Conservation (phyloP, 92 coral and sea anemone genomes). For the Paragorgia papillata region DNA sequence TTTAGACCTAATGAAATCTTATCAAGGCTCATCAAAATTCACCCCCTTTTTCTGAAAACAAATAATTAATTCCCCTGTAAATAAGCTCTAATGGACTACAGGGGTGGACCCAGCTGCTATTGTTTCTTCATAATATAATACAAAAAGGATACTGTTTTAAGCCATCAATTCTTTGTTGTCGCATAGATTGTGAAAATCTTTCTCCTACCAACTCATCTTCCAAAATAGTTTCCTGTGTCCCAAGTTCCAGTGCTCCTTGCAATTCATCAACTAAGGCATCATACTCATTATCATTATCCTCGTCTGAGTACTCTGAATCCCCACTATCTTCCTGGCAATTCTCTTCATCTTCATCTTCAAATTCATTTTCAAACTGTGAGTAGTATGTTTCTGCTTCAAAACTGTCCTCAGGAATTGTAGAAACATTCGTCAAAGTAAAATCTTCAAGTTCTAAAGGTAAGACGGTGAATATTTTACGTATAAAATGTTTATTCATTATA, state of each 20-base stretch:
- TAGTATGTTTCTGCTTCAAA: constrained; percentile 89
- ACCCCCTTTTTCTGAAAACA: too few species aligned
- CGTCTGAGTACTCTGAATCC: constrained; percentile 36
- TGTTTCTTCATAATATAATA: background rate
- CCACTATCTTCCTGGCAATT: constrained; percentile 38
- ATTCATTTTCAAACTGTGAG: constrained; percentile 95
- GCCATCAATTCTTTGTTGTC: constrained; percentile 73
- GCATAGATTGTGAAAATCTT: constrained; percentile 59
- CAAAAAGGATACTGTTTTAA: constrained; percentile 83
- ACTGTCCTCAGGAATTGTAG: constrained; percentile 88
- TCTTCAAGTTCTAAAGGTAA: constrained; percentile 38
- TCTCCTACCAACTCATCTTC: constrained; percentile 69
- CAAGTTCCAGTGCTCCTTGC: constrained; percentile 82
- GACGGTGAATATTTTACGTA: too few species aligned
- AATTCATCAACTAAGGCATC: constrained; percentile 81
- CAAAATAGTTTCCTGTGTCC: constrained; percentile 55
- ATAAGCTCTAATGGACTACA: too few species aligned
- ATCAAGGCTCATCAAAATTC: too few species aligned
- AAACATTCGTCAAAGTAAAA: constrained; percentile 65
- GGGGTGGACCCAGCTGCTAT: too few species aligned
- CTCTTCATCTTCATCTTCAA: constrained; percentile 82
- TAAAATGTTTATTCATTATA: too few species aligned
- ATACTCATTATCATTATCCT: constrained; percentile 70
- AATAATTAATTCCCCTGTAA: too few species aligned
- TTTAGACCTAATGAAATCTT: too few species aligned